These are phyloP conservation scores for Lophius americanus DNA, from an alignment of 2,797 vertebrate species.

Conservation along the genomic window DNA sequence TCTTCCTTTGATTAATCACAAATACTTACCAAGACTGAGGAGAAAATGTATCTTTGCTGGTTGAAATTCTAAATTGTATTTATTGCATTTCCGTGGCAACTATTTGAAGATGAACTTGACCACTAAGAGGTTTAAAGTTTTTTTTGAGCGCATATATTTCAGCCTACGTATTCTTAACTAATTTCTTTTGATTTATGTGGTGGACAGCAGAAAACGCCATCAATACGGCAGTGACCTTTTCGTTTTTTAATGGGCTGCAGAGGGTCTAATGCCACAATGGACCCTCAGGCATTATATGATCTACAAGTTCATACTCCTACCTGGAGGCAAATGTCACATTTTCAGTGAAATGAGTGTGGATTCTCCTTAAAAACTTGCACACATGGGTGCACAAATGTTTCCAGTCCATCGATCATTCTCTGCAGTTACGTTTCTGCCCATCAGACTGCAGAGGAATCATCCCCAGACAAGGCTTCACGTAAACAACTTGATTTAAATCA, in stretches of 20 bases:
- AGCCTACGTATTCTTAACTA: no score
- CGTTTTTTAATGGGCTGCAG: constrained; percentile 28
- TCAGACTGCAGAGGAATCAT: constrained; percentile 22
- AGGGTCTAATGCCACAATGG: constrained; percentile 34
- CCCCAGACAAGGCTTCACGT: constrained; percentile 27
- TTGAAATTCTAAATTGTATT: no score
- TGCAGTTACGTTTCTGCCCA: constrained; percentile 27
- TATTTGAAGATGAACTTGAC: no score
- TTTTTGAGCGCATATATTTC: no score
- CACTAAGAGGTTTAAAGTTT: no score
- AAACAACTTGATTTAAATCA: constrained; percentile 44
- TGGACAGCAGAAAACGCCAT: constrained; percentile 18
- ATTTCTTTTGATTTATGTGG: background rate
- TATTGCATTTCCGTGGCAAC: no score
- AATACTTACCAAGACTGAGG: no score
- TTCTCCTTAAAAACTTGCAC: constrained; percentile 15
- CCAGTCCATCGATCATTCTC: constrained; percentile 1
- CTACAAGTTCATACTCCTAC: constrained; percentile 21
- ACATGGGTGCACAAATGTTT: background rate
- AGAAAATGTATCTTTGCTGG: no score
- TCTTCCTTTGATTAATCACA: no score
- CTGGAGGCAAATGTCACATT: constrained; percentile 51
- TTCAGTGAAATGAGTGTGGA: constrained; percentile 19
- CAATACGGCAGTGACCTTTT: constrained; percentile 68
- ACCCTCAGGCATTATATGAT: constrained; percentile 46